These are phyloP conservation scores for Brachyptera putata DNA, from an alignment of 2,888 invertebrate genomes.

Conservation along the genomic window DNA sequence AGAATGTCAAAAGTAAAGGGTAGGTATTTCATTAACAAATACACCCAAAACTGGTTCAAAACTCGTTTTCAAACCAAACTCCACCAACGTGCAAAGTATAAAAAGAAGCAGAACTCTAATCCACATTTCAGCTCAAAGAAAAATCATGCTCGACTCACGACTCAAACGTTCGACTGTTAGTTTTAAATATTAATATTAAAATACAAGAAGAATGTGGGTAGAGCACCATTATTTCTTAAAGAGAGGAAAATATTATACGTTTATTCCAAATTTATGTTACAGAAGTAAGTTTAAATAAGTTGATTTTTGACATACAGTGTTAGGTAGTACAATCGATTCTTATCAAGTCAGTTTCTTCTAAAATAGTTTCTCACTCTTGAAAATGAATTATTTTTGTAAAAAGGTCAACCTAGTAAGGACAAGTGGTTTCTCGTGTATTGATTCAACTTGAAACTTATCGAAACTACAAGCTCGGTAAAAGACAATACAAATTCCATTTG, in stretches of 20 bases:
- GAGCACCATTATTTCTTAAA: conserved; percentile 10
- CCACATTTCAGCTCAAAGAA: not conserved
- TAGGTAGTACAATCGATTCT: not conserved
- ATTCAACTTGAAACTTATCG: too few species aligned
- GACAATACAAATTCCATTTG: too few species aligned
- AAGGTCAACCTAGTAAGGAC: too few species aligned
- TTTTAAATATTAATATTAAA: not conserved
- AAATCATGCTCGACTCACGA: conserved; percentile 7
- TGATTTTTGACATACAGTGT: not conserved
- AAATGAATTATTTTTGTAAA: too few species aligned
- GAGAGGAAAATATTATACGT: not conserved
- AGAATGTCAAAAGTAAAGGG: not conserved
- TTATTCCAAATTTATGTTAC: conserved; percentile 12
- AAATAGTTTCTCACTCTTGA: too few species aligned
- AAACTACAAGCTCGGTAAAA: too few species aligned
- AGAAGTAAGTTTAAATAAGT: not conserved
- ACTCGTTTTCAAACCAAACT: conserved; percentile 26
- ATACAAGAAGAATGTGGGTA: not conserved
- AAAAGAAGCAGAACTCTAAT: not conserved
- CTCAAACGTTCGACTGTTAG: not conserved
- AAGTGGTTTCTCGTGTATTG: too few species aligned
- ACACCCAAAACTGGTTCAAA: conserved; percentile 6
- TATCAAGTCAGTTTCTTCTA: too few species aligned
- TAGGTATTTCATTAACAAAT: not conserved
- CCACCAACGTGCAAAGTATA: conserved; percentile 29